Evolutionary conservation across 1,140 invertebrate genomes (phyloP).

Genomic region (Limonius californicus): DNA sequence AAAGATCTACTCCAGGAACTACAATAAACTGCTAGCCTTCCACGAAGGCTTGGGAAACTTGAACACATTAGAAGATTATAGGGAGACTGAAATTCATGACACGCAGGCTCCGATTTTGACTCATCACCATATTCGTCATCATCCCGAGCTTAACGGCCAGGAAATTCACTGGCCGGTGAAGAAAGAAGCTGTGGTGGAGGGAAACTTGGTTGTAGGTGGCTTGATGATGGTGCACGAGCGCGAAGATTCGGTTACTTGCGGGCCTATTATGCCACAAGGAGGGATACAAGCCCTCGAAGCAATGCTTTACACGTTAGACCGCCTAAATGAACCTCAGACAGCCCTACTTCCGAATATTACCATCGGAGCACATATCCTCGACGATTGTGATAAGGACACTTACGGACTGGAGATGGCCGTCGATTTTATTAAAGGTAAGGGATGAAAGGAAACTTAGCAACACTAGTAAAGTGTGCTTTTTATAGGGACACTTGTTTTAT

Average conservation of each 20-base stretch:
- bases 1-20: too few species aligned
- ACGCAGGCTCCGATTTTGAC: background rate
- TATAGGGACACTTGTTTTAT: too few species aligned
- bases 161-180: conserved; percentile 73
- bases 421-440: conserved; percentile 94
- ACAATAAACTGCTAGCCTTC: background rate
- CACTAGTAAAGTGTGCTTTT: too few species aligned
- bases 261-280: conserved; percentile 91
- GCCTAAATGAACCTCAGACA: conserved; percentile 64
- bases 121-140: conserved; percentile 12
- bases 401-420: conserved; percentile 95
- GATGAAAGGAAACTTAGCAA: too few species aligned
- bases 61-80: background rate
- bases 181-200: conserved; percentile 76
- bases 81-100: background rate
- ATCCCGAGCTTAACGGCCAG: background rate
- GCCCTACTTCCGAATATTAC: conserved; percentile 72
- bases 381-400: conserved; percentile 95
- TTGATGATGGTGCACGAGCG: conserved; percentile 95
- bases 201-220: conserved; percentile 81
- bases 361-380: conserved; percentile 84
- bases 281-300: conserved; percentile 87
- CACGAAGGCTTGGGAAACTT: background rate
- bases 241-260: conserved; percentile 78
- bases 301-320: conserved; percentile 89